These are phyloP conservation scores for Microchirus variegatus DNA, from an alignment of 2,797 vertebrate species.

Conservation along the genomic window DNA sequence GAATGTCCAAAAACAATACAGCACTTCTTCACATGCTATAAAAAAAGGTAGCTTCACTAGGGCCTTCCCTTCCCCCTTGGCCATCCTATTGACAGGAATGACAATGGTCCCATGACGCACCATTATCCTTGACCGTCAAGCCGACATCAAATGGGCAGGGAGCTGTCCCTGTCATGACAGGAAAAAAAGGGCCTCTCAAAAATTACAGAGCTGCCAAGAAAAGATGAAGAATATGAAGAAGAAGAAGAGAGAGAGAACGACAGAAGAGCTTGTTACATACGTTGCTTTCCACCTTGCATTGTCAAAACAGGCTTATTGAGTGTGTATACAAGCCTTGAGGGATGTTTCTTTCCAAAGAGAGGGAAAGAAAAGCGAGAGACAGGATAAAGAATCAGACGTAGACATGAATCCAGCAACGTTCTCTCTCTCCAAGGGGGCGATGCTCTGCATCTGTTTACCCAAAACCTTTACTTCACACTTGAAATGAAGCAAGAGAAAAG, in stretches of 20 bases:
- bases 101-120: conserved; percentile 98
- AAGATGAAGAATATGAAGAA: conserved; percentile 9
- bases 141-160: conserved; percentile 93
- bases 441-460: conserved; percentile 68
- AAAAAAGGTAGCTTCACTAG: conserved; percentile 64
- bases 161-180: conserved; percentile 91
- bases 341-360: conserved; percentile 74
- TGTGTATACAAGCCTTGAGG: conserved; percentile 87
- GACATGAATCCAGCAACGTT: conserved; percentile 78
- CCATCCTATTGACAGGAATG: conserved; percentile 96
- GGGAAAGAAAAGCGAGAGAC: conserved; percentile 57
- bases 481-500: conserved; percentile 31
- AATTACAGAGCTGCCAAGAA: conserved; percentile 63
- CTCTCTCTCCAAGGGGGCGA: conserved; percentile 67
- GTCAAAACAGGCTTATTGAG: conserved; percentile 90
- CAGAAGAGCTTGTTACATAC: conserved; percentile 85
- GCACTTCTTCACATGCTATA: conserved; percentile 54
- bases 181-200: conserved; percentile 73
- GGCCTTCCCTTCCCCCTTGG: conserved; percentile 61
- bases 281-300: conserved; percentile 90
- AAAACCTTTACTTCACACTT: conserved; percentile 66
- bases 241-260: conserved; percentile 14
- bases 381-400: conserved; percentile 79
- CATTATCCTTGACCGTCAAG: conserved; percentile 98
- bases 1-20: conserved; percentile 70